Base-by-base conservation (phyloP, 2,113 vertebrate genomes). In the Epinephelus cyanopodus region DNA sequence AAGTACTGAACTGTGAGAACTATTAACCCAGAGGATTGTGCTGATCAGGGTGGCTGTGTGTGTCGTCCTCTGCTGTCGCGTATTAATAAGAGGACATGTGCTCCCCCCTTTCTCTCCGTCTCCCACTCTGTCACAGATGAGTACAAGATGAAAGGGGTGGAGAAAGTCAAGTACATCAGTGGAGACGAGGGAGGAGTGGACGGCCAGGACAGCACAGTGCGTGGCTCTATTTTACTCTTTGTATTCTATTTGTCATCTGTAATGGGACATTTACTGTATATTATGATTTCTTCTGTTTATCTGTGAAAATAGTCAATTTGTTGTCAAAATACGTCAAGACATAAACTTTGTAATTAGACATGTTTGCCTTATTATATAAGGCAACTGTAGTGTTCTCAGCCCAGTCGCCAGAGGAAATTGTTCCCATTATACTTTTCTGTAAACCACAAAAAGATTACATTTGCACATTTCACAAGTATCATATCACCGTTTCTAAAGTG, bases 101-200 rank as follows among this genome's bases (percentile, higher is more conserved):
- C 64, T 83, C 84, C 69, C 84, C 58, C 84, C 37, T 83, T 27
- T 47, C 47, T 85, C 11, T 56, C 66, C 91, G 65, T 85, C 64
- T 87, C 73, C 65, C 73, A 45, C 77, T 86, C 58, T 87, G 76
- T 73, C 69, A 73, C 94, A 98, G 98, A 98, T 91, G 97, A 99
- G 94, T 98, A 97, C 96, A 98, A 96, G 94, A 97, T 97, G 96
- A 98, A 98, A 95, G 97, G 95, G 76, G 96, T 97, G 94, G 97
- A 98, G 95, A 97, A 97, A 94, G 97, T 98, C 74, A 95, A 95
- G 91, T 95, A 94, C 92, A 93, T 95, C 87, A 87, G 86, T 2
- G 94, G 92, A 87, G 95, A 95, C 2, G 95, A 94, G 47, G 94
- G 91, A 50, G 64, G 90, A 77, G 91, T 87, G 57, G 95, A 94